Base-by-base conservation (phyloP, 2,888 invertebrate genomes). In the Diabrotica balteata region DNA sequence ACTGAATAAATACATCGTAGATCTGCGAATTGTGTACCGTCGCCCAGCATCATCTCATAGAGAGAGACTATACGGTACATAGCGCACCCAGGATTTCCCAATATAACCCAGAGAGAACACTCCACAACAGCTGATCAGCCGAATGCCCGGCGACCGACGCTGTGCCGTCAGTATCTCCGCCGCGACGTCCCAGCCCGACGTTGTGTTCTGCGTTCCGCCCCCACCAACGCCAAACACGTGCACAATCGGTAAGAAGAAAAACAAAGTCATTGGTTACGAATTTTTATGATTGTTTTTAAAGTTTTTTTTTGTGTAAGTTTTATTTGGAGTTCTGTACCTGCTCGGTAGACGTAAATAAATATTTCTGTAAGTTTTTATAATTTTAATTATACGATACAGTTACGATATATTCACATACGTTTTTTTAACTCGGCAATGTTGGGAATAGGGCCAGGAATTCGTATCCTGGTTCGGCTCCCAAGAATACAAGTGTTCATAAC, bases 41-140 rank as follows among this genome's bases (percentile, higher is more conserved):
- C 45, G 55, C 55, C 55, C 55, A 57, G 45, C 45, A 11, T 45
- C 17, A 57, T 57, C 11, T 54, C 43, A 54, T 54, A 53, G 51
- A 51, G 54, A 54, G 11, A 43, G 7, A 42, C 2, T 54, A 54
- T 17, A 57, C 8, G 47, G 47, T 47, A 57, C 45, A 45, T 57
- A 72, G 72, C 72, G 68, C 68, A 70, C 71, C 73, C 73, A 68
- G 73, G 67, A 68, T 73, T 69, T 73, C 73, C 73, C 73, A 67
- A 73, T 73, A 71, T 73, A 73, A 73, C 71, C 73, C 73, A 63
- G 32, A 32, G 70, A 69, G 68, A 72, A 71, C 70, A 73, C 68
- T 69, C 68, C 72, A 22, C 53, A 78, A 77, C 80, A 79, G 79
- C 79, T 79, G 80, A 80, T 78, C 72, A 74, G 78, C 77, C 78